These are phyloP conservation scores for Leptocoma aspasia DNA, from an alignment of 2,113 vertebrate species.

Conservation along the genomic window DNA sequence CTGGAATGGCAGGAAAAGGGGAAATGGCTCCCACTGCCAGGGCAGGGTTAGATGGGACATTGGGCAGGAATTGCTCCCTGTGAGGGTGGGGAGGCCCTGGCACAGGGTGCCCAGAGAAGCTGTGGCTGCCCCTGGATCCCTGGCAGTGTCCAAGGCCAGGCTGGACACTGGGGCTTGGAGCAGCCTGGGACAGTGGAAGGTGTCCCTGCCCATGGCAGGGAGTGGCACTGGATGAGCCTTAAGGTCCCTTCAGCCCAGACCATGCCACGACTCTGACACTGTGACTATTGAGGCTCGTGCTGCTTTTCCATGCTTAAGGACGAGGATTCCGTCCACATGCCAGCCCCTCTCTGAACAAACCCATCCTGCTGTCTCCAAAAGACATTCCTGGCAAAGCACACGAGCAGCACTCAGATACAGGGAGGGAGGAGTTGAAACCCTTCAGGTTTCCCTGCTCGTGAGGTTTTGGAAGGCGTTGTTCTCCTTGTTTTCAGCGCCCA, in stretches of 20 bases:
- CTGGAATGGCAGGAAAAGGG: not conserved
- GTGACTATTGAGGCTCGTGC: accelerated
- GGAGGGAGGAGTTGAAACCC: not conserved
- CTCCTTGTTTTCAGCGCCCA: not conserved
- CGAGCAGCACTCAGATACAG: not conserved
- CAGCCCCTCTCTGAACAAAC: not conserved
- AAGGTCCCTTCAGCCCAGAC: no score
- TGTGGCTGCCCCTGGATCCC: not conserved
- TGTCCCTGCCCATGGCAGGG: not conserved
- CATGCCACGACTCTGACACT: not conserved
- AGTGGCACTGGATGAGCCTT: accelerated
- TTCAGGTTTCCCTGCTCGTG: not conserved
- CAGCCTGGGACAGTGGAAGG: accelerated
- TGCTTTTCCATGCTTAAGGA: not conserved
- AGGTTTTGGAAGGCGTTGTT: not conserved
- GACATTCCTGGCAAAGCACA: not conserved
- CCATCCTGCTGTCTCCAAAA: not conserved
- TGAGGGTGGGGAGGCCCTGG: accelerated
- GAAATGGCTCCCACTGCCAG: not conserved
- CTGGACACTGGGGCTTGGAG: accelerated
- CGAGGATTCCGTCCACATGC: not conserved
- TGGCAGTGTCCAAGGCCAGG: not conserved
- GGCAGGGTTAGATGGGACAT: accelerated
- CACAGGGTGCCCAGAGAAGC: not conserved
- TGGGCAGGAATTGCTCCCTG: not conserved